Evolutionary conservation across 2,888 invertebrate species (phyloP), one percentile per base, ranked within the genome.

Genomic region (Spodoptera picta): DNA sequence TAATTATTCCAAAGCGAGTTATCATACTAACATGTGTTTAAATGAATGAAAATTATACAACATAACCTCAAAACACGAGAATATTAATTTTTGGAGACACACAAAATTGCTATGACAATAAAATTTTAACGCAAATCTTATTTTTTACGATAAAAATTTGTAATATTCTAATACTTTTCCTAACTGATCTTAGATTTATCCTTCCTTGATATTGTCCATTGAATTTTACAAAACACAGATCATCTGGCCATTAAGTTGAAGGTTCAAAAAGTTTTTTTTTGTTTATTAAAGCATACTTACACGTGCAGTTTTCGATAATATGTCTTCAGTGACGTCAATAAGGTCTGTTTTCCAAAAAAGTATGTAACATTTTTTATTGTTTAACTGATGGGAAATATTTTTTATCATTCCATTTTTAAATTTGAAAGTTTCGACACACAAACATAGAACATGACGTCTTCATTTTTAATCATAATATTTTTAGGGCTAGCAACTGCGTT

Each of bases 71-170:
- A 70, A 65, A 70, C 51, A 41, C 23, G n/a, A 52, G 48, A 50
- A 56, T 51, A 69, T n/a, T n/a, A n/a, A n/a, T 61, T 54, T 63
- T 65, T 64, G 48, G 61, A 65, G 43, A 73, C 36, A 71, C 73
- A 60, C 44, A 68, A 76, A 72, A 79, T 79, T 79, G 69, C 79
- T 69, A 78, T 67, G 78, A 78, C 78, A 78, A 79, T 79, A 77
- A 78, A 69, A 72, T 65, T 53, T 59, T 61, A 60, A 59, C 59
- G 60, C 54, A 54, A 59, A 59, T 36, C 0, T 63, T 70, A 67
- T 70, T 75, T 66, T 71, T 70, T 65, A 75, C 42, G 51, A 60
- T 59, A 60, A 61, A 36, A 47, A 61, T 47, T 58, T 69, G 52
- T 75, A 65, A 75, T 61, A 63, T 69, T 74, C 42, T 50, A 59